Percentiles rank a stretch among this genome's conserved stretches.
Evolutionary conservation across 2,797 vertebrate genomes (phyloP).

Genomic region (Enteromius unitaeniatus): DNA sequence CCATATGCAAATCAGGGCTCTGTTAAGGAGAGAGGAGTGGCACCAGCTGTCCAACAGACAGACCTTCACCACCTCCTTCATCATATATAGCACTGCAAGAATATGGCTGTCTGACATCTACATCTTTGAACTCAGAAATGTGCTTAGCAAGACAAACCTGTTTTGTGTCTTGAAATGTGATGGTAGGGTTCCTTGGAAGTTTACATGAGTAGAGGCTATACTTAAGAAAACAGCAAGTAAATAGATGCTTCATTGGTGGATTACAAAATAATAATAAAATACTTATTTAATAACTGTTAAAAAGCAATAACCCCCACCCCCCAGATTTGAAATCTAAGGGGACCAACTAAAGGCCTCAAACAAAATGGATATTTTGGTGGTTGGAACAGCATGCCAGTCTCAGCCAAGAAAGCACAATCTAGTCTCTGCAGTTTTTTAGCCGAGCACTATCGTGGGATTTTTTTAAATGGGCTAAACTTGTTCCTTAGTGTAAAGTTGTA

Average conservation of each 20-base stretch:
- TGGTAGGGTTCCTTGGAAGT: neutral
- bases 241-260: neutral
- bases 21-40: slow-evolving; percentile 59
- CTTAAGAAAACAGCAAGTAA: neutral
- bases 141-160: neutral
- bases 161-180: neutral
- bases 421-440: neutral
- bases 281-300: neutral
- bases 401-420: slow-evolving; percentile 6
- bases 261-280: too few relatives aligned
- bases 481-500: neutral
- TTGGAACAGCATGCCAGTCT: neutral
- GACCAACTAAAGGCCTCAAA: neutral
- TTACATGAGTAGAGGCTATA: neutral
- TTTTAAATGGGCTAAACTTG: neutral
- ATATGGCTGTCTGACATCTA: slow-evolving; percentile 24
- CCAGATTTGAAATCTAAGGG: neutral
- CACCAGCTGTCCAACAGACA: slow-evolving; percentile 65
- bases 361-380: slow-evolving; percentile 17
- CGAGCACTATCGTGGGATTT: neutral
- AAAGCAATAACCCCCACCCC: neutral
- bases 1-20: slow-evolving; percentile 60
- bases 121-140: slow-evolving; percentile 14
- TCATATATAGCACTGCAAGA: slow-evolving; percentile 2
- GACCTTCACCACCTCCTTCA: slow-evolving; percentile 55